A percentile compares a stretch with the other conserved stretches of the same genome.
These are phyloP conservation scores for Sylvia atricapilla DNA, from an alignment of 2,113 vertebrate species.

Conservation along the genomic window DNA sequence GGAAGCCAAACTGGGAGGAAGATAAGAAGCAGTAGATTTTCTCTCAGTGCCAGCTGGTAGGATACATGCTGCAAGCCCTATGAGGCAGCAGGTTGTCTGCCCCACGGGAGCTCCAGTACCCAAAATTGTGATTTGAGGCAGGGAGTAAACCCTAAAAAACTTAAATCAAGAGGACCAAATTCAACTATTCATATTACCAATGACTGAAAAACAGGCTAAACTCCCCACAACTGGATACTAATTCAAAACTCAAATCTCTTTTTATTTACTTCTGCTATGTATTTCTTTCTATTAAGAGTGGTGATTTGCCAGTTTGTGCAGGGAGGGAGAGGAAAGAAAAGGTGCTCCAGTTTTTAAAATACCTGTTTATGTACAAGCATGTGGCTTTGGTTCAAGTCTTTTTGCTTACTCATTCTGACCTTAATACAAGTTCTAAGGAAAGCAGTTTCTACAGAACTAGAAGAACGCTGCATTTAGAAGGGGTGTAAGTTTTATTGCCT, in stretches of 20 bases:
- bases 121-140: background rate
- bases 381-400: background rate
- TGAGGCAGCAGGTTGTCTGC: background rate
- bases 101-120: background rate
- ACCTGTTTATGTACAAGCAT: background rate
- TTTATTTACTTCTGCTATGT: background rate
- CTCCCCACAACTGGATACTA: rapidly evolving
- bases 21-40: background rate
- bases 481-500: background rate
- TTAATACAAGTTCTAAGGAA: background rate
- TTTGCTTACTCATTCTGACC: background rate
- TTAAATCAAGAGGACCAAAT: background rate
- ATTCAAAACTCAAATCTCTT: background rate
- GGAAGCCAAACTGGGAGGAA: background rate
- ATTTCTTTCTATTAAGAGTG: background rate
- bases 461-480: background rate
- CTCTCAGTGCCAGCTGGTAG: background rate
- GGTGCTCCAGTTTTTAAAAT: background rate
- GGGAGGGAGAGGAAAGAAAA: background rate
- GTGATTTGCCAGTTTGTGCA: background rate
- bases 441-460: background rate
- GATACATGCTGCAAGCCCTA: background rate
- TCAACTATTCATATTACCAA: background rate
- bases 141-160: background rate
- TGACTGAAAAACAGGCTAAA: background rate